phyloP scores from a whole-genome alignment of 1,140 invertebrate genomes.

The Drosophila aff. region DNA sequence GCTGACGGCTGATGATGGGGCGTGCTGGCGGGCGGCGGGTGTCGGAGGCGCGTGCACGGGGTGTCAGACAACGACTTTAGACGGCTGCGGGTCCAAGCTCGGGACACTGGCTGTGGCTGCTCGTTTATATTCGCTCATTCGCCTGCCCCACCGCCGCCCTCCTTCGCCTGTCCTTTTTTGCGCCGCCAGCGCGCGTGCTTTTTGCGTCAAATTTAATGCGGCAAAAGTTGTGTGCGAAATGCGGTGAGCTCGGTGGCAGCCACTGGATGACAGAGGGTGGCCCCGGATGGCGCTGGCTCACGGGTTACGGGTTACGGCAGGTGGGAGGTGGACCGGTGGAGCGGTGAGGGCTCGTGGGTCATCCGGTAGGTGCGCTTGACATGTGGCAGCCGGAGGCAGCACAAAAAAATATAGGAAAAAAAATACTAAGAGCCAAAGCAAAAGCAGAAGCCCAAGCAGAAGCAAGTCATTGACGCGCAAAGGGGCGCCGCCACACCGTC shows the following conservation, averaged over 20 bases:
- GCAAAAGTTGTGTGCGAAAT: slow-evolving; percentile 69
- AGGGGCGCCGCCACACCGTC: slow-evolving; percentile 31
- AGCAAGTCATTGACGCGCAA: slow-evolving; percentile 65
- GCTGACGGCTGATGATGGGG: slow-evolving; percentile 27
- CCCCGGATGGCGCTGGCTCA: slow-evolving; percentile 3
- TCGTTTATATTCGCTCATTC: slow-evolving; percentile 52
- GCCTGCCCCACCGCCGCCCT: slow-evolving; percentile 8
- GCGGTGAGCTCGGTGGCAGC: slow-evolving; percentile 35
- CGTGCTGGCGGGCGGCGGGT: slow-evolving; percentile 6
- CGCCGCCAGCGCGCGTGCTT: slow-evolving; percentile 57
- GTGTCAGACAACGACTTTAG: slow-evolving; percentile 61
- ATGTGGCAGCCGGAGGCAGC: slow-evolving; percentile 48
- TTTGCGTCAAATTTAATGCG: slow-evolving; percentile 70
- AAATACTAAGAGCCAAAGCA: not conserved
- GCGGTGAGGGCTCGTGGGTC: slow-evolving; percentile 19
- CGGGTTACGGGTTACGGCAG: slow-evolving; percentile 5
- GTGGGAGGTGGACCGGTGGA: slow-evolving; percentile 7
- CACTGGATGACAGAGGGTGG: slow-evolving; percentile 7
- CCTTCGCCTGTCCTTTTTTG: slow-evolving; percentile 18
- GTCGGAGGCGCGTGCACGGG: slow-evolving; percentile 10
- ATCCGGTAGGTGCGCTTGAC: slow-evolving; percentile 53
- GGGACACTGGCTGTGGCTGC: slow-evolving; percentile 31
- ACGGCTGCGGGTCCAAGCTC: slow-evolving; percentile 54
- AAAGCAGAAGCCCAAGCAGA: slow-evolving; percentile 19
- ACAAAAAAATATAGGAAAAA: not conserved